Base-by-base conservation (phyloP, 2,113 vertebrate genomes). In the Ranitomeya imitator region DNA sequence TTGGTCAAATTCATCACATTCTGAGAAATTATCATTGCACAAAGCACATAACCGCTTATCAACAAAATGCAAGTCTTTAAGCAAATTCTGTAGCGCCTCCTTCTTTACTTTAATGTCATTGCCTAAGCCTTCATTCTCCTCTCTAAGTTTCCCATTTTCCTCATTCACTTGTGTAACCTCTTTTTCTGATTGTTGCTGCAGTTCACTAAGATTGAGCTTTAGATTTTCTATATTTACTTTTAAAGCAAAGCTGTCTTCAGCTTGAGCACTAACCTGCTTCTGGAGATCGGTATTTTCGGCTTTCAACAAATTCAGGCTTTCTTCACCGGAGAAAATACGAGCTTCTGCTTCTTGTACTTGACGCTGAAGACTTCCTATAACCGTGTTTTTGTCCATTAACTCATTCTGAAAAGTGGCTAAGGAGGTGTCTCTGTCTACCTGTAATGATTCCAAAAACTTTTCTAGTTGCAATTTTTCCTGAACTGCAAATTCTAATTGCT, bases 201-300 rank as follows among this genome's bases (percentile, higher is more conserved):
- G 96, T 84, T 96, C 96, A 88, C 94, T 93, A 0, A 97, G 93
- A 89, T 89, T 93, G 60, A 93, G 94, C 61, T 96, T 95, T 93
- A 97, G 80, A 90, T 92, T 95, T 73, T 93, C 84, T 92, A 94
- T 69, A 90, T 93, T 94, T 90, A 93, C 90, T 90, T 94, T 94
- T 90, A 97, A 93, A 85, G 90, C 90, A 91, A 83, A 92, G 82
- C 96, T 90, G 78, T 96, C 95, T 93, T 94, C 92, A 89, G 93
- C 91, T 93, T 95, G 95, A 84, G 89, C 95, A 98, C 97, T 97
- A 95, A 98, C 97, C 97, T 97, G 91, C 85, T 92, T 94, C 92
- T 95, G 96, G 37, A 97, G 96, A 90, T 91, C 94, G 90, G 95
- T 93, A 90, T 92, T 95, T 92, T 96, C 95, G 14, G 91, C 93